Conservation (phyloP, 1,140 invertebrate genomes). For the Bursaphelenchus mucronatus region DNA sequence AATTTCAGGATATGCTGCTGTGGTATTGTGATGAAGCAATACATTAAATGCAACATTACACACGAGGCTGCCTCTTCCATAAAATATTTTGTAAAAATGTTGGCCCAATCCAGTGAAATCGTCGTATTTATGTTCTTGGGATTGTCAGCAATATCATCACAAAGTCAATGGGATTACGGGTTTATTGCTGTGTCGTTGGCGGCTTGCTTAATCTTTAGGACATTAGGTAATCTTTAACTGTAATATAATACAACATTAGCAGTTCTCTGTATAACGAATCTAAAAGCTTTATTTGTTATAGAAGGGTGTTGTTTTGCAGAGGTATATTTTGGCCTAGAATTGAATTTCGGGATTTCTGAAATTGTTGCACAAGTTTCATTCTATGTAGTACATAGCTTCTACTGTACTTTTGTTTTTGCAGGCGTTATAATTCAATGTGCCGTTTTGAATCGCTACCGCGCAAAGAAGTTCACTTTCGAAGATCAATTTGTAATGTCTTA, state of each 20-base stretch:
- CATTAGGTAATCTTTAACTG: constrained; percentile 67
- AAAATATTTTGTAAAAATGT: constrained; percentile 97
- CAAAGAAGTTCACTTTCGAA: constrained; percentile 56
- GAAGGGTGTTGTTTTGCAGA: neutral
- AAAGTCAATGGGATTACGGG: constrained; percentile 77
- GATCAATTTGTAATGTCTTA: constrained; percentile 64
- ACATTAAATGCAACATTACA: constrained; percentile 93
- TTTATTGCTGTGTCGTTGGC: constrained; percentile 87
- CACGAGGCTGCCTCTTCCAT: constrained; percentile 94
- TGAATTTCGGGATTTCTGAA: neutral
- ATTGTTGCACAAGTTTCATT: constrained; percentile 4
- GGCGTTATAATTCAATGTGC: constrained; percentile 55
- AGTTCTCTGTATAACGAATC: no score
- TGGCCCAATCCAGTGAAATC: constrained; percentile 71
- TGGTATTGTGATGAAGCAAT: constrained; percentile 97
- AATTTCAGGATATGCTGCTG: constrained; percentile 81
- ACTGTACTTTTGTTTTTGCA: neutral
- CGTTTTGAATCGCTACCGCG: constrained; percentile 59
- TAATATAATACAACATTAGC: no score
- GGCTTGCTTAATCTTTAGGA: constrained; percentile 87
- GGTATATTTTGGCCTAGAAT: no score
- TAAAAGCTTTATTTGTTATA: neutral
- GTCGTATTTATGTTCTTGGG: constrained; percentile 99
- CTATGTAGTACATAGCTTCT: neutral
- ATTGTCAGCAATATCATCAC: constrained; percentile 75